Evolutionary conservation across 2,113 vertebrate genomes (phyloP).

Genomic region (Sturnus vulgaris): DNA sequence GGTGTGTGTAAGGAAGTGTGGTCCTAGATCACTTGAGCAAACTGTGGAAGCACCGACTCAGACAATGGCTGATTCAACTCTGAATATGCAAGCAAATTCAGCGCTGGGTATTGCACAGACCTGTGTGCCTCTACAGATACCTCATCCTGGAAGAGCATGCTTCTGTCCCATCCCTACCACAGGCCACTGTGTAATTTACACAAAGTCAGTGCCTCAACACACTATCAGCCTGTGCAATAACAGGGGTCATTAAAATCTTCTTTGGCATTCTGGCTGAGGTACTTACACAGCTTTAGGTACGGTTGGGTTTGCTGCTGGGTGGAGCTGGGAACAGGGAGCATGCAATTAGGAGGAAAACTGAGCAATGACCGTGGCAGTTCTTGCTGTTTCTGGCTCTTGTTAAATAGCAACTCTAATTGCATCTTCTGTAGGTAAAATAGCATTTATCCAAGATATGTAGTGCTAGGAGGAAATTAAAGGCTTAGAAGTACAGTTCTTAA

Average conservation of each 20-base stretch:
- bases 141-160: not conserved
- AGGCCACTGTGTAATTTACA: not conserved
- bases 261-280: not conserved
- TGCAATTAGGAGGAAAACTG: slow-evolving; percentile 29
- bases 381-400: not conserved
- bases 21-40: not conserved
- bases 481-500: not conserved
- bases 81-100: not conserved
- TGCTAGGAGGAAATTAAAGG: slow-evolving; percentile 38
- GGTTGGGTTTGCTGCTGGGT: not conserved
- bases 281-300: not conserved
- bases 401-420: slow-evolving; percentile 9
- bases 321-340: not conserved
- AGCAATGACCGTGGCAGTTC: not conserved
- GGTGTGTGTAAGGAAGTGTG: not conserved
- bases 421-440: not conserved
- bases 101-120: accelerated
- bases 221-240: not conserved
- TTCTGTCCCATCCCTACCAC: not conserved
- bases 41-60: not conserved
- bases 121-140: accelerated
- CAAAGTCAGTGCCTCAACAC: not conserved
- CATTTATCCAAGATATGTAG: not conserved
- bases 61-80: not conserved
- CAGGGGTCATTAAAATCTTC: not conserved